A percentile compares a stretch with the other conserved stretches of the same genome.
These are phyloP conservation scores for Scarus forsteni DNA, from an alignment of 2,797 vertebrate genomes.

Conservation along the genomic window DNA sequence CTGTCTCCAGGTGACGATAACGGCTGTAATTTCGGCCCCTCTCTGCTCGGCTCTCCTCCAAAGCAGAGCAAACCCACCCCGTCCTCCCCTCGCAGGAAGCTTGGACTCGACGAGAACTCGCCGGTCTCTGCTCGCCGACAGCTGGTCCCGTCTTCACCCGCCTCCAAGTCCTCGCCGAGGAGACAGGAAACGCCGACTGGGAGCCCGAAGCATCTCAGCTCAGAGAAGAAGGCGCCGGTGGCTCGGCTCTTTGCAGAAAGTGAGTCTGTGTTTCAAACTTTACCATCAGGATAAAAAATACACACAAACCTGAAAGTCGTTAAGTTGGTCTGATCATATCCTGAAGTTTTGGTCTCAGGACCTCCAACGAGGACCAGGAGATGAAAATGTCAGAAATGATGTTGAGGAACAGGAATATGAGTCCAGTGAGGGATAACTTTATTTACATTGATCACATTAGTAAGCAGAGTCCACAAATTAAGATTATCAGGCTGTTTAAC, in stretches of 20 bases:
- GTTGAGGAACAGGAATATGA: too few relatives aligned
- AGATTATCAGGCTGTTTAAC: too few relatives aligned
- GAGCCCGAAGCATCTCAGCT: slow-evolving; percentile 15
- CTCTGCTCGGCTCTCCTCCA: slow-evolving; percentile 86
- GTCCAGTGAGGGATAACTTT: too few relatives aligned
- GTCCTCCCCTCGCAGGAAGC: slow-evolving; percentile 79
- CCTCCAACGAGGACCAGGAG: too few relatives aligned
- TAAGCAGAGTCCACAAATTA: too few relatives aligned
- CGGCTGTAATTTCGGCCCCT: slow-evolving; percentile 85
- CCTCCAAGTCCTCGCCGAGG: background rate
- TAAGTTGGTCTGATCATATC: too few relatives aligned
- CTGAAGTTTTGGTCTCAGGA: too few relatives aligned
- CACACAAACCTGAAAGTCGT: too few relatives aligned
- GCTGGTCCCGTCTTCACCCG: slow-evolving; percentile 18
- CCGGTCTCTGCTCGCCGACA: background rate
- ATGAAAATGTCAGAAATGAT: too few relatives aligned
- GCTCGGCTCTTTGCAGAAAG: slow-evolving; percentile 84
- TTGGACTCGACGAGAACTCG: slow-evolving; percentile 81
- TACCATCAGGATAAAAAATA: too few relatives aligned
- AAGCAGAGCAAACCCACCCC: slow-evolving; percentile 84
- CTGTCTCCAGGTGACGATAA: slow-evolving; percentile 90
- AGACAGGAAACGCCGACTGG: slow-evolving; percentile 69
- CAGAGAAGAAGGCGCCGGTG: slow-evolving; percentile 24
- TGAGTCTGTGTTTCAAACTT: slow-evolving; percentile 7
- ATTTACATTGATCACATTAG: too few relatives aligned